Evolutionary conservation across 2,888 invertebrate genomes (phyloP).

Genomic region (Chaitophorus viminalis): DNA sequence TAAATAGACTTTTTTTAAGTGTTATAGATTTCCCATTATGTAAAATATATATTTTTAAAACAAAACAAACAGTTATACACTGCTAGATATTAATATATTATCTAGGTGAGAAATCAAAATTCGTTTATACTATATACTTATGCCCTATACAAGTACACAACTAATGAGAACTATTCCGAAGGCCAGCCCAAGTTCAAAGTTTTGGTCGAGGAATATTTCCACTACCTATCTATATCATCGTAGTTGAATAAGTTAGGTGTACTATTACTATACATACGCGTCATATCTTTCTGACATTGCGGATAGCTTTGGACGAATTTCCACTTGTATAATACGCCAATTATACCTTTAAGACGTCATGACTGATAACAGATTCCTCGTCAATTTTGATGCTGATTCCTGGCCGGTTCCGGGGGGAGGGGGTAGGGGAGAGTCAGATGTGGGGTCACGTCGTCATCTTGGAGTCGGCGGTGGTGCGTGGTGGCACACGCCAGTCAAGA

Average conservation of each 20-base stretch:
- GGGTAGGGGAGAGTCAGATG: background rate
- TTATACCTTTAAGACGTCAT: background rate
- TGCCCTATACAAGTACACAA: background rate
- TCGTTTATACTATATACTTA: background rate
- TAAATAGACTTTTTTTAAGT: no score
- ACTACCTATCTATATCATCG: background rate
- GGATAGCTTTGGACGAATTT: background rate
- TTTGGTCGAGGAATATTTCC: background rate
- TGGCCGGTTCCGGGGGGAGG: background rate
- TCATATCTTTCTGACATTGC: background rate
- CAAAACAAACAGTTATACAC: no score
- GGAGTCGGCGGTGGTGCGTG: background rate
- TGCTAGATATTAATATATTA: no score
- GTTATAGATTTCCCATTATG: no score
- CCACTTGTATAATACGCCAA: background rate
- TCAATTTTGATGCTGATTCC: background rate
- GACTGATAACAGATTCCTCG: constrained; percentile 21
- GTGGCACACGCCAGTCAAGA: background rate
- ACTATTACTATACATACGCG: background rate
- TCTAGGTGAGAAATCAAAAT: background rate
- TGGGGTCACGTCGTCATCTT: background rate
- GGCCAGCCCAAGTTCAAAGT: background rate
- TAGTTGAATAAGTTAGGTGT: background rate
- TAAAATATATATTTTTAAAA: no score
- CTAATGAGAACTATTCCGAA: background rate